A percentile compares a stretch with the other conserved stretches of the same genome.
phyloP scores from a whole-genome alignment of 2,113 vertebrate species.

The Coptodon bakossiorum region DNA sequence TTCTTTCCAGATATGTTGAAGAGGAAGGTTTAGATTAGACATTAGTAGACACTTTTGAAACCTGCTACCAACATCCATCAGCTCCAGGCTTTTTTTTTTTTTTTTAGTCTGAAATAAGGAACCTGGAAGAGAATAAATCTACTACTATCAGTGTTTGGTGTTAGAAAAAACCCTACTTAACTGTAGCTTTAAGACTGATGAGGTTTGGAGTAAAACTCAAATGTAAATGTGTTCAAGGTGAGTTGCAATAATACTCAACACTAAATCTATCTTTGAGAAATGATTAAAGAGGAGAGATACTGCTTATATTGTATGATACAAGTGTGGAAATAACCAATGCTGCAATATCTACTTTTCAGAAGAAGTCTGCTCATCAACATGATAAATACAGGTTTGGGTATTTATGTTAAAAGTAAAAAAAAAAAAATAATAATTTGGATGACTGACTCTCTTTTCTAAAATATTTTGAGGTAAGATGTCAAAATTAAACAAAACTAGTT shows the following conservation, averaged over 20 bases:
- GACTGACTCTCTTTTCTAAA: background rate
- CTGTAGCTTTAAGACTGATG: background rate
- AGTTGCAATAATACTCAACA: background rate
- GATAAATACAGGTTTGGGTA: background rate
- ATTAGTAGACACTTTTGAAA: background rate
- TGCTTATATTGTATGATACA: background rate
- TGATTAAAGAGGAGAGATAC: background rate
- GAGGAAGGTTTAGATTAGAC: background rate
- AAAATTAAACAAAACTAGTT: background rate
- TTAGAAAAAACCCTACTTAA: background rate
- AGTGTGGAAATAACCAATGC: background rate
- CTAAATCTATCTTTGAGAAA: background rate
- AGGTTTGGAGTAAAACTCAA: background rate
- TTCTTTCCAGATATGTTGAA: background rate
- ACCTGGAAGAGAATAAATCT: background rate
- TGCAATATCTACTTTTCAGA: background rate
- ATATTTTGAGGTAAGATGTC: background rate
- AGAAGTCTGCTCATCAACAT: background rate
- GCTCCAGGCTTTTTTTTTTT: background rate
- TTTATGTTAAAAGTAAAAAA: background rate
- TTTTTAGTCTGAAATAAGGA: background rate
- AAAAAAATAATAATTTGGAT: background rate
- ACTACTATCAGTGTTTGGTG: background rate
- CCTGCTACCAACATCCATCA: background rate
- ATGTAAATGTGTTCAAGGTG: background rate